Evolutionary conservation across 2,113 vertebrate genomes (phyloP).

Genomic region (Equus quagga): DNA sequence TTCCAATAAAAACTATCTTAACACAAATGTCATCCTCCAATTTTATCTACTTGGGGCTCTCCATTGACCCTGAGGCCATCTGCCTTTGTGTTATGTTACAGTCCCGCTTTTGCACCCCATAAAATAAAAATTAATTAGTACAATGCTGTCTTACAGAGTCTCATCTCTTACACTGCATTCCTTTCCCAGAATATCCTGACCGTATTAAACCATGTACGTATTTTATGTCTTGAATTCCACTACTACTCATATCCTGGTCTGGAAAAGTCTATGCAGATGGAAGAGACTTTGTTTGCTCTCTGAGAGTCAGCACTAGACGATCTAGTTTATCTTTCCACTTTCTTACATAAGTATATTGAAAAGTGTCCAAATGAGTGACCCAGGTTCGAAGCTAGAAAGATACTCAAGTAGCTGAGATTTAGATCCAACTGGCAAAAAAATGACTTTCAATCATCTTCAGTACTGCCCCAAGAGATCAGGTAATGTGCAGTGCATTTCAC

Average conservation of each 20-base stretch:
- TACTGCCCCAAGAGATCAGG: not conserved
- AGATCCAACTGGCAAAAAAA: not conserved
- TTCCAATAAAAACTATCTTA: not conserved
- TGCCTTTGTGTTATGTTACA: not conserved
- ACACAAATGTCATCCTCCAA: not conserved
- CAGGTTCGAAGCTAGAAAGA: not conserved
- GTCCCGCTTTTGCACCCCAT: not conserved
- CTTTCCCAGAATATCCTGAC: conserved; percentile 17
- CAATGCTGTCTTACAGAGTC: not conserved
- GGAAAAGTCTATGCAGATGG: not conserved
- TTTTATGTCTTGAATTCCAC: not conserved
- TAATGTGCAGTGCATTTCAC: not conserved
- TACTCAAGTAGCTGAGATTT: not conserved
- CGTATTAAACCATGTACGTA: not conserved
- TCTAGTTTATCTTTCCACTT: not conserved
- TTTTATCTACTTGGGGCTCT: not conserved
- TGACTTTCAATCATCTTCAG: not conserved
- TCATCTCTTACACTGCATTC: not conserved
- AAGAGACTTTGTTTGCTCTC: not conserved
- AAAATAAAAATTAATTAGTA: not conserved
- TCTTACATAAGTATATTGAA: not conserved
- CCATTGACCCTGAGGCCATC: not conserved
- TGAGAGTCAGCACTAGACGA: not conserved
- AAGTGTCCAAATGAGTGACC: not conserved
- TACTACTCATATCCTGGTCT: not conserved